Percentiles rank a stretch among this genome's conserved stretches.
These are phyloP conservation scores for Menidia menidia DNA, from an alignment of 2,797 vertebrate species.

Conservation along the genomic window DNA sequence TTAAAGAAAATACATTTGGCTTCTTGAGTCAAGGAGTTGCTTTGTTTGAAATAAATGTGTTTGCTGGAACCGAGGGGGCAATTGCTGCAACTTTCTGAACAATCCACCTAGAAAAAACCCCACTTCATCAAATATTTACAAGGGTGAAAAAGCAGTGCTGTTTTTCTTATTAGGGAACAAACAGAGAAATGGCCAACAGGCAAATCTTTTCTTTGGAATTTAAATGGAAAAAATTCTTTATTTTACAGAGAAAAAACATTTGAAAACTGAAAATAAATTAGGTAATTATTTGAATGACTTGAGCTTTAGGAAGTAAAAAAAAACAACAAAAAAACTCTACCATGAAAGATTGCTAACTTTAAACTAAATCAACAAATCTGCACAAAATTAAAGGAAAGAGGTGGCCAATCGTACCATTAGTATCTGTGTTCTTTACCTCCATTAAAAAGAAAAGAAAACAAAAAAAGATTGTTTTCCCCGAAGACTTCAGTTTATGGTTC, in stretches of 20 bases:
- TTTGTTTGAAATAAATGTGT: not conserved
- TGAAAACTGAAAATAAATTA: not conserved
- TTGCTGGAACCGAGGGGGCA: not conserved
- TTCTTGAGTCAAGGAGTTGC: not conserved
- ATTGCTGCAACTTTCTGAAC: not conserved
- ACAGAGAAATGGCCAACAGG: not conserved
- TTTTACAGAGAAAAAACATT: not conserved
- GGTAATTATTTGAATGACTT: not conserved
- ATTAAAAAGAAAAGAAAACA: not conserved
- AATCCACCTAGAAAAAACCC: not conserved
- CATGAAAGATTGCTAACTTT: too few species aligned
- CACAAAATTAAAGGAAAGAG: too few species aligned
- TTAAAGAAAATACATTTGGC: not conserved
- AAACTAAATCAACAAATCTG: too few species aligned
- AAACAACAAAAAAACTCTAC: too few species aligned
- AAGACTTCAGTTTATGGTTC: too few species aligned
- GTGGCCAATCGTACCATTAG: not conserved
- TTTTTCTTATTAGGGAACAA: not conserved
- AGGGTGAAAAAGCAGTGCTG: not conserved
- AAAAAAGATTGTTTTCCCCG: too few species aligned
- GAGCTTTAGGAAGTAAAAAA: not conserved
- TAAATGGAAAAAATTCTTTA: too few species aligned
- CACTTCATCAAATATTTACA: not conserved
- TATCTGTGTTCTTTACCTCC: too few species aligned
- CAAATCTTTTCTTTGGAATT: too few species aligned